A percentile compares a stretch with the other conserved stretches of the same genome.
Evolutionary conservation across 35 echinoderm and acorn worm genomes (phyloP).

Genomic region (Ptychodera flava): DNA sequence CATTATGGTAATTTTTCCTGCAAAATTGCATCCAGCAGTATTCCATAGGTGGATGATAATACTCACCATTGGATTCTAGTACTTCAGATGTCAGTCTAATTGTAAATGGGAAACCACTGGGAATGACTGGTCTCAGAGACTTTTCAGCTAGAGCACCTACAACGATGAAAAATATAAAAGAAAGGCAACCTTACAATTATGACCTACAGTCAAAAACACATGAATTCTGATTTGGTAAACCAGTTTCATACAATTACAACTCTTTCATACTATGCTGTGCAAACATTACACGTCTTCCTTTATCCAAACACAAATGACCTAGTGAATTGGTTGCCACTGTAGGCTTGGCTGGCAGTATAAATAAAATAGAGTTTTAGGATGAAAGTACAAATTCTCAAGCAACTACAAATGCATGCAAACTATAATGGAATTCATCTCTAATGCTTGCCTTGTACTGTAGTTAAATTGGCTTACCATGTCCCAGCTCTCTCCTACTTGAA

Average conservation of each 20-base stretch:
- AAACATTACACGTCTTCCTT: background rate
- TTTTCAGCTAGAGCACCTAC: conserved; percentile 85
- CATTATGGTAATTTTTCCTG: no score
- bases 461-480: conserved; percentile 92
- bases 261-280: background rate
- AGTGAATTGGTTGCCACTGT: background rate
- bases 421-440: no score
- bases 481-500: conserved; percentile 76
- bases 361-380: no score
- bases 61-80: conserved; percentile 94
- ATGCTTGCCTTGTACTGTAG: no score
- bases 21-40: no score
- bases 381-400: no score
- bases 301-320: background rate
- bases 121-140: conserved; percentile 61
- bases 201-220: no score
- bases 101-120: conserved; percentile 83
- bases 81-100: conserved; percentile 94
- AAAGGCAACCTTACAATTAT: background rate
- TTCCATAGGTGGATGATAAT: no score
- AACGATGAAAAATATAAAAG: background rate
- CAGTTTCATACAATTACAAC: no score
- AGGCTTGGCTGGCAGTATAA: no score
- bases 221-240: no score
- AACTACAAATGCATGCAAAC: no score